Conservation (phyloP, 2,113 vertebrate genomes). For the Trogon melanurus region DNA sequence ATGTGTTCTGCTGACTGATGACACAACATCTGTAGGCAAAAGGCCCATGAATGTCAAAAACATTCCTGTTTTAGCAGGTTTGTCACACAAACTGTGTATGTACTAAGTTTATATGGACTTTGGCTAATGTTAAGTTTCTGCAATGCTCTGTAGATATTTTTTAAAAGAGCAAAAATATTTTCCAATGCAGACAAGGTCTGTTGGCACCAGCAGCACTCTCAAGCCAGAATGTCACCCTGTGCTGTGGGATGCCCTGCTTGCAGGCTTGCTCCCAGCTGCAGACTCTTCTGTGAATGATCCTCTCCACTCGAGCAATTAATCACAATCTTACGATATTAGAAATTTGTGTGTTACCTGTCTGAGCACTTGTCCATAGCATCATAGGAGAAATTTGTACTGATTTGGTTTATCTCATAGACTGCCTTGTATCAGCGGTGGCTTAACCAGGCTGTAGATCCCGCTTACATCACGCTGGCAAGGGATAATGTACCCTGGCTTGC, state of each 20-base stretch:
- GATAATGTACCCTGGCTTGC: background rate
- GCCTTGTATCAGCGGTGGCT: background rate
- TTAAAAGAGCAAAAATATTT: background rate
- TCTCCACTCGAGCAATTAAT: background rate
- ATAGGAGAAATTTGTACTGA: background rate
- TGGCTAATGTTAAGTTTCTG: background rate
- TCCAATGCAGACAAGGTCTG: background rate
- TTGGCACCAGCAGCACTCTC: background rate
- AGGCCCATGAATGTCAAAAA: background rate
- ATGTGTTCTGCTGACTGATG: accelerated
- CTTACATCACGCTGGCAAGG: background rate
- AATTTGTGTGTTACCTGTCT: background rate
- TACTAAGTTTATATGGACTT: background rate
- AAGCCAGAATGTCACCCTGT: no score
- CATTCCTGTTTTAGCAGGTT: background rate
- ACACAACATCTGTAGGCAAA: background rate
- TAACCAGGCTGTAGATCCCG: background rate
- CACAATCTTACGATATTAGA: background rate
- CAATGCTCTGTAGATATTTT: background rate
- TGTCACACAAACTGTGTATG: background rate
- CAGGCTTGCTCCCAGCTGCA: background rate
- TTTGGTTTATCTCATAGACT: background rate
- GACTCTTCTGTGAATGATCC: background rate
- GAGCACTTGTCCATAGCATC: background rate
- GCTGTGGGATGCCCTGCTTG: background rate